Base-by-base conservation (phyloP, 2,888 invertebrate species). In the Pammene fasciana region DNA sequence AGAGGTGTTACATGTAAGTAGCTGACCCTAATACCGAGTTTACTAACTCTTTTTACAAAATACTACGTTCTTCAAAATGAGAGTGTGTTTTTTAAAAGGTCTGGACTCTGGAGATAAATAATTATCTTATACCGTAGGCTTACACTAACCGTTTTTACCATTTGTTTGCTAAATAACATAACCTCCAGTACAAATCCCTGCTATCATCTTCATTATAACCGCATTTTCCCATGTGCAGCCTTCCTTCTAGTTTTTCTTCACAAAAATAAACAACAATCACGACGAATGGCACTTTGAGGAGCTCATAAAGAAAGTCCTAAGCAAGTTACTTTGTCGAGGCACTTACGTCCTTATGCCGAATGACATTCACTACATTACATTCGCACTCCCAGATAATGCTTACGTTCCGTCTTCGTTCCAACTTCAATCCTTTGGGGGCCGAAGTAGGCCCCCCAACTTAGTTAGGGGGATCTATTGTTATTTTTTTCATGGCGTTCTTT, bases 361-460 rank as follows among this genome's bases (percentile, higher is more conserved):
- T 9, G 8, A 52, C 8, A 41, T 50, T 62, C 16, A 43, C 55
- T 18, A 26, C 68, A 65, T 65, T 70, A 60, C 56, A 45, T 54
- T 45, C 61, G 71, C 59, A 72, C 68, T 72, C 72, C 62, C 59
- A 73, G 79, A 79, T 84, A 82, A 84, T 81, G 83, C 79, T 76
- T 78, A 78, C 80, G 83, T 85, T 87, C 84, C 80, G 84, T 88
- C 87, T 87, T 88, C 86, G 86, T 88, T 88, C 83, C 81, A 73
- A 64, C 56, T 59, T 62, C 78, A 80, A 81, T 81, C 79, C 83
- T 78, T 78, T 74, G 79, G 80, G 81, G 86, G 79, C 78, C 81
- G 79, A 81, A 81, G 80, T 80, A 76, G 76, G 77, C 74, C 71
- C 48, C 74, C 75, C 75, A 76, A 78, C 75, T 75, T 73, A 75